Percentiles rank a stretch among this genome's conserved stretches.
phyloP scores from a whole-genome alignment of 2,113 vertebrate genomes.

The Heptranchias perlo region DNA sequence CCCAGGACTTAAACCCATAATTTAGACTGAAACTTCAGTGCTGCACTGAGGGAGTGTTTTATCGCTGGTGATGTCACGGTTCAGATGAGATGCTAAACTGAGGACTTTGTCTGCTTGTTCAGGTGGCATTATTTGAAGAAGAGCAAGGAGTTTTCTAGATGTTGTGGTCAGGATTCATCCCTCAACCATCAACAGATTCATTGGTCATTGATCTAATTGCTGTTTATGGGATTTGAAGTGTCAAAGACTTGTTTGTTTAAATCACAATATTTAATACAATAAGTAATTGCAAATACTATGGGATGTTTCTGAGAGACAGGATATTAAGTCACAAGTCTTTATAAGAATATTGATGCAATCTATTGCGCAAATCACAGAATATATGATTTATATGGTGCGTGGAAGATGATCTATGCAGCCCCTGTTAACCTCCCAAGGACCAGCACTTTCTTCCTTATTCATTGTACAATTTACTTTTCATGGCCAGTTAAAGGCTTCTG shows the following conservation, averaged over 20 bases:
- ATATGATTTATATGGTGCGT: not conserved
- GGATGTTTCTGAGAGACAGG: too few relatives aligned
- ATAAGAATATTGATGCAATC: too few relatives aligned
- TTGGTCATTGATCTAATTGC: not conserved
- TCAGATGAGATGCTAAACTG: not conserved
- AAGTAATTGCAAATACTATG: too few relatives aligned
- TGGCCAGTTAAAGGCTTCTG: not conserved
- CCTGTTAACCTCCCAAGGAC: not conserved
- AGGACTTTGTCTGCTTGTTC: not conserved
- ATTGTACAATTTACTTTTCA: not conserved
- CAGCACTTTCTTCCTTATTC: not conserved
- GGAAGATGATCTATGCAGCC: not conserved
- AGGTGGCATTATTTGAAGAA: not conserved
- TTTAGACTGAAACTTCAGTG: not conserved
- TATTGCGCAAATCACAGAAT: not conserved
- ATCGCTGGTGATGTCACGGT: not conserved
- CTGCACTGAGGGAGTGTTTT: not conserved
- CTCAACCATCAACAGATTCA: too few relatives aligned
- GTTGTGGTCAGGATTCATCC: too few relatives aligned
- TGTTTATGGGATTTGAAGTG: not conserved
- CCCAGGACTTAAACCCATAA: not conserved
- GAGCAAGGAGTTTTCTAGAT: too few relatives aligned
- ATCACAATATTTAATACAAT: not conserved
- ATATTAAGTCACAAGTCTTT: too few relatives aligned
- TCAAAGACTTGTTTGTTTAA: not conserved